Evolutionary conservation across 2,888 invertebrate species (phyloP), one percentile per base, ranked within the genome.

Genomic region (Drosophila algonquin): DNA sequence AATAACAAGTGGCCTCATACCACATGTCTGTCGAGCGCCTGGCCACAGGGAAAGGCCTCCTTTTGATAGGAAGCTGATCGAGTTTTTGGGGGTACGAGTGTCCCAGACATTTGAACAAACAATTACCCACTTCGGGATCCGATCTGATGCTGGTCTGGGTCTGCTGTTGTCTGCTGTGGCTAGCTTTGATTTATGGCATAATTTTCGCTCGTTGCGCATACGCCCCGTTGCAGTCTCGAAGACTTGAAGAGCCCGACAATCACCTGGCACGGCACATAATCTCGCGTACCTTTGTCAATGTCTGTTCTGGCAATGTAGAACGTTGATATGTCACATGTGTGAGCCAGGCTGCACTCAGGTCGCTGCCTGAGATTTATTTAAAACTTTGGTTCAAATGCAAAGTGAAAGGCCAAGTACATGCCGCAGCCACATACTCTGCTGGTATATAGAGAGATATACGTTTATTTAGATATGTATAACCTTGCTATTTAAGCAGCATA

Each of bases 401-500:
- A 86, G 89, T 86, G 85, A 86, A 86, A 86, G 85, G 85, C 89
- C 84, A 80, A 76, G 81, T 64, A 63, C 53, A 83, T 63, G 63
- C 32, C 30, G 32, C 46, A 32, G 63, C 32, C 30, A 57, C 46
- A 46, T 30, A 35, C 21, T 46, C n/a, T 59, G 35, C 50, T 30
- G 16, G 35, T 51, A 55, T 8, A 69, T 51, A 40, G 21, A 40
- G 18, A 16, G 9, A 40, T 7, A 30, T 48, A 48, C 24, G 40
- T 48, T 51, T 57, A 51, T 55, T 40, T 55, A 35, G 45, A 45
- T 59, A 68, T 80, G 80, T 83, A 81, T 86, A 88, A 88, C 87
- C 86, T 84, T 84, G 83, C 86, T 87, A 84, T 84, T 84, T 87
- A 87, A 82, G 80, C 86, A 82, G 80, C 87, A 80, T 85, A 84